These are phyloP conservation scores for Artibeus jamaicensis DNA, from an alignment of 2,797 vertebrate genomes.

Conservation along the genomic window DNA sequence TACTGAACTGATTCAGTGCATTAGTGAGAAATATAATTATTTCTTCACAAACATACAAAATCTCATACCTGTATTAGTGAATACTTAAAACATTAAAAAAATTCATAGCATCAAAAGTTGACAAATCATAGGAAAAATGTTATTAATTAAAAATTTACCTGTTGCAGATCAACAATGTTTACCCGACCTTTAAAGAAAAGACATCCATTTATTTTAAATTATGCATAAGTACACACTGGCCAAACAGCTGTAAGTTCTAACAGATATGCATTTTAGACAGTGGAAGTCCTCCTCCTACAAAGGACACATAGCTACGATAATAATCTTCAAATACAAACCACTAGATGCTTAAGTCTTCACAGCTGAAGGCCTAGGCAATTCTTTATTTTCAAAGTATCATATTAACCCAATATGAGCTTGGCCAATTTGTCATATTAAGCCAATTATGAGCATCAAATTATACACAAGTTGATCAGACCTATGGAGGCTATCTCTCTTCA, in stretches of 20 bases:
- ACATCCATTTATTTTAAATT: conserved; percentile 62
- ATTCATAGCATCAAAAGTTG: background rate
- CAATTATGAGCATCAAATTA: background rate
- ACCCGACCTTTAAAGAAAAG: conserved; percentile 89
- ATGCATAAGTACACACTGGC: background rate
- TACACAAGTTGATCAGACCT: background rate
- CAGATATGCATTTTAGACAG: background rate
- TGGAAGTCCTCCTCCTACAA: background rate
- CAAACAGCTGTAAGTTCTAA: background rate
- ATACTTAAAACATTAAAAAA: background rate
- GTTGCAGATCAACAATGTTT: conserved; percentile 96
- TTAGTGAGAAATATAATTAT: background rate
- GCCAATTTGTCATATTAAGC: background rate
- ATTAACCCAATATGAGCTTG: too few relatives aligned
- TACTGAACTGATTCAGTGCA: background rate
- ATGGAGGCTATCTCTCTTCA: background rate
- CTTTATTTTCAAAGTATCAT: background rate
- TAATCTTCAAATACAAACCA: background rate
- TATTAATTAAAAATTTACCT: conserved; percentile 85
- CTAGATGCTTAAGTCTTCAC: background rate
- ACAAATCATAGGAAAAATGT: conserved; percentile 34
- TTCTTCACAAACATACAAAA: conserved; percentile 31
- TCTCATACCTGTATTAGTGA: background rate
- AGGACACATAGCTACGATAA: background rate
- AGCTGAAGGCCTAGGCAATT: background rate